Evolutionary conservation across 2,113 vertebrate genomes (phyloP).

Genomic region (Tursiops truncatus): DNA sequence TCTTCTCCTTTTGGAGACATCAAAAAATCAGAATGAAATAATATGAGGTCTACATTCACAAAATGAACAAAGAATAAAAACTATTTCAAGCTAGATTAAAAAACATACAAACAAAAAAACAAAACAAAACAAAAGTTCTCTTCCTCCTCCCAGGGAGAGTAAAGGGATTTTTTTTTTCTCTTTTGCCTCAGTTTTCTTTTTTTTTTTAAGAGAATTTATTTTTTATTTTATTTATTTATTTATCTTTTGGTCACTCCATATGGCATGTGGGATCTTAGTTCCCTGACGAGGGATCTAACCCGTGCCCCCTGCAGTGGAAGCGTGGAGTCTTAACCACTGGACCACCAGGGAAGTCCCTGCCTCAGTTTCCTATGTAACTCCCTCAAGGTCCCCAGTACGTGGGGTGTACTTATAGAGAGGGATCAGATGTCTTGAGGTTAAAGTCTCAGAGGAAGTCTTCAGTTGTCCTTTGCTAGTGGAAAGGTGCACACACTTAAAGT

Average conservation of each 20-base stretch:
- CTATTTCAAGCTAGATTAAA: not conserved
- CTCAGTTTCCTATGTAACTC: not conserved
- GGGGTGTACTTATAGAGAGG: not conserved
- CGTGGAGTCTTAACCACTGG: too few species aligned
- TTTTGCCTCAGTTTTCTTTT: not conserved
- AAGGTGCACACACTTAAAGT: not conserved
- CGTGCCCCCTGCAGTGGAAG: too few species aligned
- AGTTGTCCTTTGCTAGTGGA: not conserved
- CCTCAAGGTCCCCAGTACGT: not conserved
- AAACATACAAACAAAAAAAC: not conserved
- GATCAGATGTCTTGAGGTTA: not conserved
- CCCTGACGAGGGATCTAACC: too few species aligned
- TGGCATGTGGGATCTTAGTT: too few species aligned
- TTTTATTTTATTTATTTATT: too few species aligned
- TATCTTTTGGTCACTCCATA: too few species aligned
- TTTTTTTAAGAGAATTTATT: too few species aligned
- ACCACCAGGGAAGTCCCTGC: too few species aligned
- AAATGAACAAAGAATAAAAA: slow-evolving; percentile 6
- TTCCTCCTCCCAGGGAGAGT: not conserved
- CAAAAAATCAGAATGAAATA: slow-evolving; percentile 4
- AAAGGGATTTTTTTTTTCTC: not conserved
- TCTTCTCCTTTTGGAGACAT: not conserved
- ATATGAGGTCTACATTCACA: not conserved
- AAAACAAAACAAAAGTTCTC: not conserved
- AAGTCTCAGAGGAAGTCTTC: not conserved